Base-by-base conservation (phyloP, 1,140 invertebrate species). In the Cyphomyrmex costatus region DNA sequence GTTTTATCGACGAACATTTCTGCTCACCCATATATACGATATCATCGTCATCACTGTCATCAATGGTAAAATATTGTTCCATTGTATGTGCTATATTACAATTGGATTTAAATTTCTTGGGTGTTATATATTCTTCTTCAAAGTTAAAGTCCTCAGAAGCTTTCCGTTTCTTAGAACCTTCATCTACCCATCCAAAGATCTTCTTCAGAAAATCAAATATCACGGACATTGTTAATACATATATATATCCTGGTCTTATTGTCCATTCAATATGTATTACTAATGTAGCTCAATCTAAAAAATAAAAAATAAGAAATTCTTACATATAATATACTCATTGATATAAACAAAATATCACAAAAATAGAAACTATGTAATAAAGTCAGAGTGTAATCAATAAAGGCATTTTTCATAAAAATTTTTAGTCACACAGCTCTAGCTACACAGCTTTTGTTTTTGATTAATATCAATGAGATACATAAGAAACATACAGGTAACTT, bases 191-290 rank as follows among this genome's bases (percentile, higher is more conserved):
- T 3, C 92, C 89, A 58, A 94, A 93, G 2, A 94, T 53, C 68
- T 66, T 92, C 73, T 90, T 93, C 3, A 94, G 60, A 71, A 92
- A 91, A n/a, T 93, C 86, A 77, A 93, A 94, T 66, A 94, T 58
- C 89, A 93, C 90, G 49, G 87, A 91, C 61, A 85, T 73, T 71
- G 14, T 78, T 51, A 30, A 63, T 1, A 33, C 12, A 65, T 24
- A 33, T 77, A 36, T 77, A 5, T n/a, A 49, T 74, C 6, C 12
- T 21, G 51, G 24, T n/a, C 21, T 24, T 80, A 36, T 46, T 58
- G 24, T 73, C 79, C 79, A 80, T 80, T 56, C 78, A 82, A 73
- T 3, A 46, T n/a, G 21, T 82, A 14, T 14, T 24, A 80, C 21
- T 49, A 36, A 12, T 73, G 5, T 51, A 70, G 16, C 10, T 27